phyloP scores from a whole-genome alignment of 2,797 vertebrate genomes.

The Garrulus glandarius region DNA sequence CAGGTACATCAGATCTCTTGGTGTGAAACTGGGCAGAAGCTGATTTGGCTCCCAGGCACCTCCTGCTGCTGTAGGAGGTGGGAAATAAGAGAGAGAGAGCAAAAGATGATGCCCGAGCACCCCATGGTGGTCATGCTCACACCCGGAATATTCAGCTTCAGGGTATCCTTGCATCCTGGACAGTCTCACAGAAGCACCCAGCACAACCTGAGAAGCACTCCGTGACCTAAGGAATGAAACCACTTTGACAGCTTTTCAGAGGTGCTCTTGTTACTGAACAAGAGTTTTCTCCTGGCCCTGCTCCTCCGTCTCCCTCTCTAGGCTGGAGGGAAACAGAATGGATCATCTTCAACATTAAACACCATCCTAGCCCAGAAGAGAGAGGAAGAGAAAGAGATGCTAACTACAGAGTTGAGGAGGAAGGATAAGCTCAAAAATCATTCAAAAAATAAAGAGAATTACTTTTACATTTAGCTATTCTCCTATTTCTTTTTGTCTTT shows the following conservation, averaged over 20 bases:
- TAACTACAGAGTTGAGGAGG: not conserved
- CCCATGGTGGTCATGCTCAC: not conserved
- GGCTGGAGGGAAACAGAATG: not conserved
- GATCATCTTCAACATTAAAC: not conserved
- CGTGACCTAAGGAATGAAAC: not conserved
- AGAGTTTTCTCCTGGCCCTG: not conserved
- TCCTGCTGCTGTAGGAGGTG: not conserved
- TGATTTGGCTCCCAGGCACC: fast-evolving
- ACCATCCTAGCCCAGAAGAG: not conserved
- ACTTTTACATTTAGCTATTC: not conserved
- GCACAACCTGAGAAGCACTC: not conserved
- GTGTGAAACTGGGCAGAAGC: not conserved
- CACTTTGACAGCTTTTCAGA: not conserved
- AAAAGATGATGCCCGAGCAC: not conserved
- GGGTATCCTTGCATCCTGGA: not conserved
- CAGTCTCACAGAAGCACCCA: not conserved
- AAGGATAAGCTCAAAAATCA: not conserved
- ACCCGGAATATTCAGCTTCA: not conserved
- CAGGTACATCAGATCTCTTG: not conserved
- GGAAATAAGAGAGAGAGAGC: not conserved
- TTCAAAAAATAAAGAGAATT: not conserved
- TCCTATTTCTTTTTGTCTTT: not conserved
- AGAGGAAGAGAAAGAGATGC: not conserved
- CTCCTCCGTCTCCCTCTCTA: not conserved
- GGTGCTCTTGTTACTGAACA: not conserved